Conservation (phyloP, 2,888 invertebrate species). For the Hypsopygia costalis region DNA sequence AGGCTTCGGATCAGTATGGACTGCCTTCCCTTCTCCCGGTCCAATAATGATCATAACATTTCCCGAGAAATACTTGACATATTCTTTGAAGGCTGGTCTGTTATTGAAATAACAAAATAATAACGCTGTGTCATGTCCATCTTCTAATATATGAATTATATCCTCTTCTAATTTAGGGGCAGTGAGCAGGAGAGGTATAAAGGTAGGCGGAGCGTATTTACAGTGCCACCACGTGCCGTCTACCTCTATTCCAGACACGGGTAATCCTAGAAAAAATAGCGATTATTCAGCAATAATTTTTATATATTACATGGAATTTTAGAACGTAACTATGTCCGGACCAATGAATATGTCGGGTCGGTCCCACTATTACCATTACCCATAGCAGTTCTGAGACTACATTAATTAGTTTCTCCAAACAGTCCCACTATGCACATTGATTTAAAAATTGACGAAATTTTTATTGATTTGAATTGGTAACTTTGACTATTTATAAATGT, state of each 20-base stretch:
- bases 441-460: too few relatives aligned
- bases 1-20: conserved; percentile 87
- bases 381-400: too few relatives aligned
- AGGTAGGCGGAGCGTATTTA: conserved; percentile 86
- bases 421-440: too few relatives aligned
- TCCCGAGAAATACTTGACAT: conserved; percentile 83
- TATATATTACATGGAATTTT: too few relatives aligned
- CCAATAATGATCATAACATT: conserved; percentile 87
- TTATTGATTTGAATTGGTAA: too few relatives aligned
- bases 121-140: conserved; percentile 74
- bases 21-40: conserved; percentile 81
- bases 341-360: too few relatives aligned
- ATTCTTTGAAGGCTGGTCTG: conserved; percentile 83
- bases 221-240: conserved; percentile 91
- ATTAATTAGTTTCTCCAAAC: too few relatives aligned
- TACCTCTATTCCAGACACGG: conserved; percentile 86
- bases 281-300: too few relatives aligned
- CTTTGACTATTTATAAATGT: too few relatives aligned
- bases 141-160: conserved; percentile 52
- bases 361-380: too few relatives aligned
- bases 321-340: too few relatives aligned
- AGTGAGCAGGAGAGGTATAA: conserved; percentile 83
- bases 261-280: conserved; percentile 64
- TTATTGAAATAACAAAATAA: conserved; percentile 92
- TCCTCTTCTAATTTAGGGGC: conserved; percentile 53